These are phyloP conservation scores for Stylophora pistillata DNA, from an alignment of 64 coral and sea anemone genomes.

Conservation along the genomic window DNA sequence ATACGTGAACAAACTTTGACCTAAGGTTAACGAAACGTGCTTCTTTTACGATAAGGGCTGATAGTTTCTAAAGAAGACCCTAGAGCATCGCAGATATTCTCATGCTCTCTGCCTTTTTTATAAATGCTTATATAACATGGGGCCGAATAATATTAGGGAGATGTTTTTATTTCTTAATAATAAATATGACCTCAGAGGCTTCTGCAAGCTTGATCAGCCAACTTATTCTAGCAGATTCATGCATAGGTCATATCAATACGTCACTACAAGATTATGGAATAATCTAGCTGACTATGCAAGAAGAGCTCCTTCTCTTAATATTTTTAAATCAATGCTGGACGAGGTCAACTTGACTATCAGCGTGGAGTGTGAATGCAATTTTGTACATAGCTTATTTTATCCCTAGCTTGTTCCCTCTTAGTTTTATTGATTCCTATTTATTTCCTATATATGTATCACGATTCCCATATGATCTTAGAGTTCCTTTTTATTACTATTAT, in stretches of 20 bases:
- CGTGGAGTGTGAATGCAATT: not conserved
- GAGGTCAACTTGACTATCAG: not conserved
- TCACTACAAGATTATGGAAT: constrained; percentile 48
- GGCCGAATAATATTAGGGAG: too few relatives aligned
- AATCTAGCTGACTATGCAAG: constrained; percentile 39
- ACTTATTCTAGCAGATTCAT: constrained; percentile 24
- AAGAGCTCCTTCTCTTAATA: constrained; percentile 44
- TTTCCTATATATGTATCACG: too few relatives aligned
- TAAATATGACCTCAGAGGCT: constrained; percentile 58
- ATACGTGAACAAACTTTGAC: too few relatives aligned
- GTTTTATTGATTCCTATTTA: not conserved
- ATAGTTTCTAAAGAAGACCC: too few relatives aligned
- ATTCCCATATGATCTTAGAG: too few relatives aligned
- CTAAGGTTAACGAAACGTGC: too few relatives aligned
- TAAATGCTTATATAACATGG: constrained; percentile 24
- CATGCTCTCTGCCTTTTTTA: not conserved
- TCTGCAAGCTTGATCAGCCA: constrained; percentile 27
- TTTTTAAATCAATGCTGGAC: constrained; percentile 33
- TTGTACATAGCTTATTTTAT: constrained; percentile 25
- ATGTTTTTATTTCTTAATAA: not conserved
- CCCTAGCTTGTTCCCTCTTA: not conserved
- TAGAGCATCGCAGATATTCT: constrained; percentile 26
- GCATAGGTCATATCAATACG: constrained; percentile 31
- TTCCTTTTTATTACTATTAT: too few relatives aligned
- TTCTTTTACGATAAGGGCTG: too few relatives aligned